Evolutionary conservation across 2,113 vertebrate species (phyloP).

Genomic region (Alethe diademata): DNA sequence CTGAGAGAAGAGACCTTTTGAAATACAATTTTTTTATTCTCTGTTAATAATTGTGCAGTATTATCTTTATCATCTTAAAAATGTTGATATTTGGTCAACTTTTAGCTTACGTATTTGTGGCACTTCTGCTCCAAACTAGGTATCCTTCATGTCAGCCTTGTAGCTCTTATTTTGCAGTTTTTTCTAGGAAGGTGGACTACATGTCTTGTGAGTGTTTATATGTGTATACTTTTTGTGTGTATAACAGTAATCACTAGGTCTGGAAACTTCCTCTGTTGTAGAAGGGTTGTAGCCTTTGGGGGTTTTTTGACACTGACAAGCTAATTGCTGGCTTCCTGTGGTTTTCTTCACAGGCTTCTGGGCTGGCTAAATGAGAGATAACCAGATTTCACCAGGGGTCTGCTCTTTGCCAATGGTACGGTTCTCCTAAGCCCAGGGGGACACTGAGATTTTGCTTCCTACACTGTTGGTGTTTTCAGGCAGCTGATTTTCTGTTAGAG

Average conservation of each 20-base stretch:
- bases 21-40: not conserved
- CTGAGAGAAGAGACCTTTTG: not conserved
- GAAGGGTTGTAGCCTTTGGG: not conserved
- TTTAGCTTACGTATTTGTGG: not conserved
- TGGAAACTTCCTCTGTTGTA: not conserved
- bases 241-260: not conserved
- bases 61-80: not conserved
- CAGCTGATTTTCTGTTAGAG: not conserved
- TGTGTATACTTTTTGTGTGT: not conserved
- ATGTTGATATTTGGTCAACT: not conserved
- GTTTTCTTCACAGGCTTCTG: not conserved
- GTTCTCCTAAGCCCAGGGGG: not conserved
- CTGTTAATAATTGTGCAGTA: not conserved
- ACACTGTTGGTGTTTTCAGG: not conserved
- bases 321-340: not conserved
- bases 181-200: not conserved
- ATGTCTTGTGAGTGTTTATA: not conserved
- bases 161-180: not conserved
- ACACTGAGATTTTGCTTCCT: not conserved
- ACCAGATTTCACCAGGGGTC: not conserved
- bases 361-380: not conserved
- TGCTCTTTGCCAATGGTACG: not conserved
- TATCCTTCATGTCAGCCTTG: not conserved
- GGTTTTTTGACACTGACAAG: not conserved
- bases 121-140: not conserved